Evolutionary conservation across 2,113 vertebrate genomes (phyloP).

Genomic region (Dromas ardeola): DNA sequence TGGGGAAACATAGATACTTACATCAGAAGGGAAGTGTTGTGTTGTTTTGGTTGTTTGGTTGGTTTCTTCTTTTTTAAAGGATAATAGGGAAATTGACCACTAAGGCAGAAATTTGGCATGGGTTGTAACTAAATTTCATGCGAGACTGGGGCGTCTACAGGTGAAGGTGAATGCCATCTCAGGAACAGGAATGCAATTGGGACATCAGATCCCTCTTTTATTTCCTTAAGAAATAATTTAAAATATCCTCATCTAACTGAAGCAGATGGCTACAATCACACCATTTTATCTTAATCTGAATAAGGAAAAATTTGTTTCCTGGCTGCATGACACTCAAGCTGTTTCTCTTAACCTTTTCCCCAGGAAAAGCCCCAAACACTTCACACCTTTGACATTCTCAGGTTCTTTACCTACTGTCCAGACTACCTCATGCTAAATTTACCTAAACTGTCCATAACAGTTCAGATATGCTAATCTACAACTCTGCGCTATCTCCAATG

Average conservation of each 20-base stretch:
- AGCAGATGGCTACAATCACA: slow-evolving; percentile 59
- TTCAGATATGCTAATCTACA: neutral
- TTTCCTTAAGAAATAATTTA: slow-evolving; percentile 29
- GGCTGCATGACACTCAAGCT: slow-evolving; percentile 32
- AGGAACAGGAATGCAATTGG: neutral
- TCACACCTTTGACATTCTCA: slow-evolving; percentile 20
- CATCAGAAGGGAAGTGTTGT: neutral
- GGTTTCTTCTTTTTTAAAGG: neutral
- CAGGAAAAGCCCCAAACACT: slow-evolving; percentile 1
- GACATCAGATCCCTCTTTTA: neutral
- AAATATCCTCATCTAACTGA: slow-evolving; percentile 41
- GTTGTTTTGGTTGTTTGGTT: neutral
- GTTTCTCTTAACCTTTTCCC: slow-evolving; percentile 32
- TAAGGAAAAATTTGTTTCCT: slow-evolving; percentile 24
- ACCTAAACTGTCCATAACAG: neutral
- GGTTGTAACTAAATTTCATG: neutral
- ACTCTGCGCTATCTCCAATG: accelerated
- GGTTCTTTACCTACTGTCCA: neutral
- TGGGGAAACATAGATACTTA: neutral
- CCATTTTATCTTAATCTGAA: slow-evolving; percentile 49
- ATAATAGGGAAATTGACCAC: neutral
- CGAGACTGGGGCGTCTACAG: neutral
- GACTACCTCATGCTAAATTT: neutral
- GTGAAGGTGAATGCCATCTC: neutral
- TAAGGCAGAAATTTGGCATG: neutral